A percentile compares a stretch with the other conserved stretches of the same genome.
These are phyloP conservation scores for Torymus aiolomorphi DNA, from an alignment of 2,888 invertebrate species.

Conservation along the genomic window DNA sequence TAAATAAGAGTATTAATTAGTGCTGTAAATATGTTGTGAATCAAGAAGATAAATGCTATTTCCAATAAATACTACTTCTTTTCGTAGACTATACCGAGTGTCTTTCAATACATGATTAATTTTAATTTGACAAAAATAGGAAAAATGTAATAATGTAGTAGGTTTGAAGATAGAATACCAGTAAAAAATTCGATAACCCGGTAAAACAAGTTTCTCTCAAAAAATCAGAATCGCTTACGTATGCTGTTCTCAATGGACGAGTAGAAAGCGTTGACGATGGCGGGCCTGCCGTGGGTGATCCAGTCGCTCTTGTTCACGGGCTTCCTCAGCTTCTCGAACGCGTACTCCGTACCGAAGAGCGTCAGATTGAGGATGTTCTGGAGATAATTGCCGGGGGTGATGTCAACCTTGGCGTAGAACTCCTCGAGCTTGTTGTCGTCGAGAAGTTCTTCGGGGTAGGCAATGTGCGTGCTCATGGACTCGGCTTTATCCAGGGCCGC, in stretches of 20 bases:
- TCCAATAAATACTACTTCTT: too few species aligned
- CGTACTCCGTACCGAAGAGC: constrained; percentile 77
- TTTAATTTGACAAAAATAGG: not conserved
- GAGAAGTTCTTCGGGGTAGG: constrained; percentile 93
- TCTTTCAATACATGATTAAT: not conserved
- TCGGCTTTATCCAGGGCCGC: constrained; percentile 88
- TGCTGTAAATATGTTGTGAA: too few species aligned
- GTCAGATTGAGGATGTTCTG: constrained; percentile 77
- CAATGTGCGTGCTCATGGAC: constrained; percentile 92
- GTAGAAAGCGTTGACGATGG: constrained; percentile 79
- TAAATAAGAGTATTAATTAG: too few species aligned
- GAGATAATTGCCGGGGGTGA: constrained; percentile 75
- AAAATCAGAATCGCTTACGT: constrained; percentile 72
- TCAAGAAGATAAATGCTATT: too few species aligned
- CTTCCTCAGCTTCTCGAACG: constrained; percentile 76
- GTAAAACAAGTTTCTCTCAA: too few species aligned
- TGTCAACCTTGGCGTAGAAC: constrained; percentile 81
- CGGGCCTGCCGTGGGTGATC: constrained; percentile 77
- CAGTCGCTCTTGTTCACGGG: constrained; percentile 78
- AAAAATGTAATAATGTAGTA: too few species aligned
- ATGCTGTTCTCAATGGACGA: constrained; percentile 78
- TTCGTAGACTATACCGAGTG: not conserved
- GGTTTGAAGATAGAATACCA: too few species aligned
- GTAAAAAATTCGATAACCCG: too few species aligned
- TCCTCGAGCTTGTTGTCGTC: constrained; percentile 87